Percentiles rank a stretch among this genome's conserved stretches.
These are phyloP conservation scores for Drosophila fulvimacula DNA, from an alignment of 2,888 invertebrate species.

Conservation along the genomic window DNA sequence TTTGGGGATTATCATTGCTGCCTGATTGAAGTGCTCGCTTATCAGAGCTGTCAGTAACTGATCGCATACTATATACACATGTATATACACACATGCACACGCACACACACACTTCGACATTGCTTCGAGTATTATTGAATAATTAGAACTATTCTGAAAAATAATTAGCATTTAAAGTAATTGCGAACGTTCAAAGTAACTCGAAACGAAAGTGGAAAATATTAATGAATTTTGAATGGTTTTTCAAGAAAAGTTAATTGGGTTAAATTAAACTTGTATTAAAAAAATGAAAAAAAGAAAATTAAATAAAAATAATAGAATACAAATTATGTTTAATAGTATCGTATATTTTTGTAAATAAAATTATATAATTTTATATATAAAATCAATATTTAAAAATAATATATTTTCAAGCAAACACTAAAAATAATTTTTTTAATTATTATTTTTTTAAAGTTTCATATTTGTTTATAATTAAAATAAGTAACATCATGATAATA, in stretches of 20 bases:
- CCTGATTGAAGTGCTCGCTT: slow-evolving; percentile 24
- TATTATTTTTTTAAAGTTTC: too few species aligned
- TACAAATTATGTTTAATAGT: too few species aligned
- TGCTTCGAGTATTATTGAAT: slow-evolving; percentile 2
- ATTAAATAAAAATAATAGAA: too few species aligned
- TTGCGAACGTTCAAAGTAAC: not conserved
- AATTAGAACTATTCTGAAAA: slow-evolving; percentile 5
- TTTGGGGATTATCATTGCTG: slow-evolving; percentile 19
- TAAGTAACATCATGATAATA: too few species aligned
- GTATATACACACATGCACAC: not conserved
- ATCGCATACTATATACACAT: not conserved
- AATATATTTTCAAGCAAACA: too few species aligned
- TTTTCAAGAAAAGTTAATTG: not conserved
- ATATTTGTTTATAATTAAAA: too few species aligned
- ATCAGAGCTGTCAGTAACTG: slow-evolving; percentile 15
- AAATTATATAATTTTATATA: too few species aligned
- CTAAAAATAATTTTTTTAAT: not conserved
- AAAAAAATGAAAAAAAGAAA: too few species aligned
- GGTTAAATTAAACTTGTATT: not conserved
- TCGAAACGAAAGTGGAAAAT: not conserved
- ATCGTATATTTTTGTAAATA: too few species aligned
- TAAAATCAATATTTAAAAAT: too few species aligned
- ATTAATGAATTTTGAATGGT: not conserved
- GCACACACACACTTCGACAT: slow-evolving; percentile 7
- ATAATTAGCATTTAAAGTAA: slow-evolving; percentile 9